phyloP scores from a whole-genome alignment of 2,113 vertebrate species.

The Eolophus roseicapilla region DNA sequence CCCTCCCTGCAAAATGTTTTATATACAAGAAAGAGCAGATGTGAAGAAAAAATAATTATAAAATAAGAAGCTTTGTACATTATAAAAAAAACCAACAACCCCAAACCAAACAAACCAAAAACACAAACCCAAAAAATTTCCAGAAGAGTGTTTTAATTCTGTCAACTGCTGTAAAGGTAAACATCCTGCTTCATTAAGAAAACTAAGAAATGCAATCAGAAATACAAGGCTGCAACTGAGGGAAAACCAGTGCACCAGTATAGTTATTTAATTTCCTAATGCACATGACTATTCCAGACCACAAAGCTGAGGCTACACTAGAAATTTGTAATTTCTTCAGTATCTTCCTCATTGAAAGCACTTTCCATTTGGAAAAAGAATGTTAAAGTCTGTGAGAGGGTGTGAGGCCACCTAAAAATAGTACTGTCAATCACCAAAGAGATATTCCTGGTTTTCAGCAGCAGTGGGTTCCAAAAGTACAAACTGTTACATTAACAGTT shows the following conservation, averaged over 20 bases:
- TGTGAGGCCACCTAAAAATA: neutral
- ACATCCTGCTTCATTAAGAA: neutral
- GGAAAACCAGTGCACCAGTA: neutral
- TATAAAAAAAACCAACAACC: neutral
- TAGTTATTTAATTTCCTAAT: neutral
- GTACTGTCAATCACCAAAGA: neutral
- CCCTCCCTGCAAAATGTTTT: neutral
- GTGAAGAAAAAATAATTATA: neutral
- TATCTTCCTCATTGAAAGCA: neutral
- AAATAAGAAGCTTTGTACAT: neutral
- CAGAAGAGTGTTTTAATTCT: neutral
- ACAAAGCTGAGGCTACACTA: neutral
- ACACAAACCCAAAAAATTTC: neutral
- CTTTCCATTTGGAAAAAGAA: neutral
- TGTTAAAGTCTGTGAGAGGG: neutral
- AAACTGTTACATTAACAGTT: neutral
- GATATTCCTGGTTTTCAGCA: neutral
- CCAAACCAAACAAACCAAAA: neutral
- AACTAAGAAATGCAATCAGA: neutral
- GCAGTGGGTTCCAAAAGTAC: neutral
- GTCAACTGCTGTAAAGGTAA: neutral
- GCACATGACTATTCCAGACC: neutral
- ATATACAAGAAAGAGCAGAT: neutral
- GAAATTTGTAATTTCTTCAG: neutral
- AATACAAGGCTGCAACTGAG: neutral